Evolutionary conservation across 2,888 invertebrate genomes (phyloP).

Genomic region (Ichneumoninae sp.): DNA sequence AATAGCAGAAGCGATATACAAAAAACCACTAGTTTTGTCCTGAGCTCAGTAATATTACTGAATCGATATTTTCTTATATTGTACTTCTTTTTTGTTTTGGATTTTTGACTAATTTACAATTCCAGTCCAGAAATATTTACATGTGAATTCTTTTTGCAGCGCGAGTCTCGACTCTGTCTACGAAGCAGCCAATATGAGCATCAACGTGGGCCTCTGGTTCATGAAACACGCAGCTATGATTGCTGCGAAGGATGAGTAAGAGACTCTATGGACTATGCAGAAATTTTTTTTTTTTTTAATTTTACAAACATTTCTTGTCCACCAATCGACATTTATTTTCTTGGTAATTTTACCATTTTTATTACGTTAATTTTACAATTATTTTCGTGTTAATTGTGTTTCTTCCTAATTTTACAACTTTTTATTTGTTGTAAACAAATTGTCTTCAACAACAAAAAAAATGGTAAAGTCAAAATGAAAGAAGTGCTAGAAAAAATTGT

Average conservation of each 20-base stretch:
- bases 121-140: background rate
- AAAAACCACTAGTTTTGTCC: too few relatives aligned
- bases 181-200: constrained; percentile 86
- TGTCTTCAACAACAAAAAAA: too few relatives aligned
- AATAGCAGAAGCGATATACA: too few relatives aligned
- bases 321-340: background rate
- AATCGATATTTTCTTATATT: too few relatives aligned
- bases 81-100: too few relatives aligned
- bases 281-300: too few relatives aligned
- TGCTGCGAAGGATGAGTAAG: constrained; percentile 84
- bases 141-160: constrained; percentile 67
- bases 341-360: background rate
- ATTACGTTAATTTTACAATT: too few relatives aligned
- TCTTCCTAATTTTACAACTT: too few relatives aligned
- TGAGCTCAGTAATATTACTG: too few relatives aligned
- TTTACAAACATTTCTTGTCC: background rate
- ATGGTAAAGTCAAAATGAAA: background rate
- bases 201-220: constrained; percentile 87
- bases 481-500: background rate
- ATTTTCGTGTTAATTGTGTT: too few relatives aligned
- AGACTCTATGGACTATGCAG: background rate
- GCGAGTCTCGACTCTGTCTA: constrained; percentile 85
- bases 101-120: background rate
- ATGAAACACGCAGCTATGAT: constrained; percentile 88
- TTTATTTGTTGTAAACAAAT: background rate